Evolutionary conservation across 2,888 invertebrate species (phyloP).

Genomic region (Herminia tarsipennalis): DNA sequence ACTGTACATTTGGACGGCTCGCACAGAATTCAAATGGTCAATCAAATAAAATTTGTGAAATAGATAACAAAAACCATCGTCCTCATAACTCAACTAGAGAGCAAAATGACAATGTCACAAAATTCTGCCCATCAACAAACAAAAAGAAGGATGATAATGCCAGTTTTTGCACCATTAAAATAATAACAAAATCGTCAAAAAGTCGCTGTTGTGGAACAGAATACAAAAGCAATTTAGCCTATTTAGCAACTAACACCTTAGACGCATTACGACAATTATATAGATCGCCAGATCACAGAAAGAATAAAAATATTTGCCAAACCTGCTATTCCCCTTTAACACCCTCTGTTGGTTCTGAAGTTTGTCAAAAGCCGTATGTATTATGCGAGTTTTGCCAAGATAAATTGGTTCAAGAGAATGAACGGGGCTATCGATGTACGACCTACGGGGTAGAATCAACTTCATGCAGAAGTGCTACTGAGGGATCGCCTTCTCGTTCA

Average conservation of each 20-base stretch:
- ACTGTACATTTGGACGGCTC: too few species aligned
- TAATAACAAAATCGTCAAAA: neutral
- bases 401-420: neutral
- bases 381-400: conserved; percentile 1
- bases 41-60: too few species aligned
- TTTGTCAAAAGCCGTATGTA: neutral
- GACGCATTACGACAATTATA: conserved; percentile 24
- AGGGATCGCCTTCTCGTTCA: too few species aligned
- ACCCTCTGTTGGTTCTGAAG: neutral
- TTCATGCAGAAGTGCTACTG: too few species aligned
- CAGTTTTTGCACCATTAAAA: neutral
- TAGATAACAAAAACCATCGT: too few species aligned
- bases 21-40: too few species aligned
- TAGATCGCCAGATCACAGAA: conserved; percentile 4
- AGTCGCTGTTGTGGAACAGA: neutral
- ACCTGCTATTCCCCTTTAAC: conserved; percentile 1
- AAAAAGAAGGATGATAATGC: neutral
- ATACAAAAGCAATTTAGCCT: neutral
- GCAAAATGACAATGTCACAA: too few species aligned
- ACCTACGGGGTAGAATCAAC: neutral
- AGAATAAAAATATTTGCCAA: conserved; percentile 4
- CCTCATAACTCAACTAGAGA: too few species aligned
- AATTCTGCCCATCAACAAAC: neutral
- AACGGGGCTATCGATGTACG: conserved; percentile 1
- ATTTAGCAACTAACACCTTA: conserved; percentile 9